Percentiles rank a stretch among this genome's conserved stretches.
phyloP scores from a whole-genome alignment of 2,797 vertebrate genomes.

The Adrianichthys oophorus region DNA sequence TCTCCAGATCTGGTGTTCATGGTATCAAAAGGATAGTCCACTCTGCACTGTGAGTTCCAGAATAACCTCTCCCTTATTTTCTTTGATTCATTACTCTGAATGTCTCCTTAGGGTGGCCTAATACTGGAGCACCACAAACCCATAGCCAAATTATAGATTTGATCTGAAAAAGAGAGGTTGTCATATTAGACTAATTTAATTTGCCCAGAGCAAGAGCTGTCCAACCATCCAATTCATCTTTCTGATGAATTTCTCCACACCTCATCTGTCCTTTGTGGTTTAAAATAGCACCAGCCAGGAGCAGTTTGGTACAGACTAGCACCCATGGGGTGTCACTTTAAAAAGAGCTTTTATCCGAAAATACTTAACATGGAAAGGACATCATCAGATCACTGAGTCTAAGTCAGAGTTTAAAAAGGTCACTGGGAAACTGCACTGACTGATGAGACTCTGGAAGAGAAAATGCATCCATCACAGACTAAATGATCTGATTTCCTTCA shows the following conservation, averaged over 20 bases:
- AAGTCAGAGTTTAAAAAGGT: too few relatives aligned
- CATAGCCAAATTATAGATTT: neutral
- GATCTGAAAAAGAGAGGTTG: conserved; percentile 3
- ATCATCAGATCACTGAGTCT: neutral
- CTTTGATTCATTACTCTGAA: neutral
- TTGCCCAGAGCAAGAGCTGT: conserved; percentile 33
- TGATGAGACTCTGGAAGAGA: too few relatives aligned
- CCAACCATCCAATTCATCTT: conserved; percentile 36
- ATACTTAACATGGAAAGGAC: neutral
- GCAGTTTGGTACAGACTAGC: conserved; percentile 9
- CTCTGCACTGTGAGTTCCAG: neutral
- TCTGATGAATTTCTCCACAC: conserved; percentile 37
- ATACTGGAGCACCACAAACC: conserved; percentile 6
- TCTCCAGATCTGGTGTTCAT: neutral
- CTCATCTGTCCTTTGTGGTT: conserved; percentile 48
- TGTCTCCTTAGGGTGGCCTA: conserved; percentile 12
- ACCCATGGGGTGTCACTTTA: neutral
- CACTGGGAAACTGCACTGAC: too few relatives aligned
- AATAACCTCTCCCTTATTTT: neutral
- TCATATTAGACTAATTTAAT: conserved; percentile 30
- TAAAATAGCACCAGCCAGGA: conserved; percentile 41
- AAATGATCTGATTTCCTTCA: too few relatives aligned
- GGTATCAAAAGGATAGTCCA: neutral
- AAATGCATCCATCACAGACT: too few relatives aligned
- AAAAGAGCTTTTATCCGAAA: neutral